phyloP scores from a whole-genome alignment of 2,888 invertebrate genomes.

The Biston betularia region DNA sequence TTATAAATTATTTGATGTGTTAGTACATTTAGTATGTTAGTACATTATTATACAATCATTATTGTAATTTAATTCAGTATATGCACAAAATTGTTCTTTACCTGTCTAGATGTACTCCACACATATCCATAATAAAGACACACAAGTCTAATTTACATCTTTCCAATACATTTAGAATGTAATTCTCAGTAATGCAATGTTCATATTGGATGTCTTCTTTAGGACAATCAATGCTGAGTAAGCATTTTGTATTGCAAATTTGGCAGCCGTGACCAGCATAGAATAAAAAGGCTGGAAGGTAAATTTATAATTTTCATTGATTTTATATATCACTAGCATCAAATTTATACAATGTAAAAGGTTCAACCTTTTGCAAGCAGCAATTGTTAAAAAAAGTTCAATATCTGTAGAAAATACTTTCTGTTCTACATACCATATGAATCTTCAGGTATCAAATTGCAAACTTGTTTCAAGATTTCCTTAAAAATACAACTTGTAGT shows the following conservation, averaged over 20 bases:
- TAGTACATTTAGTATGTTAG: no score
- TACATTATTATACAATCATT: no score
- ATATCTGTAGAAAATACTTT: background rate
- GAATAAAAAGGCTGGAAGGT: constrained; percentile 79
- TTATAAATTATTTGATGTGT: no score
- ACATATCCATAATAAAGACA: constrained; percentile 86
- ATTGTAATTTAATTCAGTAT: no score
- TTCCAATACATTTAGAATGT: constrained; percentile 71
- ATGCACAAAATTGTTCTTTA: constrained; percentile 42
- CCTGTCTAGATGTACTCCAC: constrained; percentile 79
- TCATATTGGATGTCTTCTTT: constrained; percentile 64
- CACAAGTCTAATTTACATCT: constrained; percentile 77
- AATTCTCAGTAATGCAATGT: constrained; percentile 81
- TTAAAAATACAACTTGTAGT: constrained; percentile 61
- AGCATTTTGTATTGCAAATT: constrained; percentile 78
- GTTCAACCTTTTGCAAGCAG: background rate
- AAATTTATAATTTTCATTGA: no score
- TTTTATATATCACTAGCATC: no score
- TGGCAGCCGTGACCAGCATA: constrained; percentile 87
- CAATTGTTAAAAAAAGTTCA: background rate
- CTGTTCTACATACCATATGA: constrained; percentile 74
- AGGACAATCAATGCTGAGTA: constrained; percentile 81
- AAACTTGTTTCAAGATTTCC: constrained; percentile 57
- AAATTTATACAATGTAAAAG: background rate
- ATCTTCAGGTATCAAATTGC: constrained; percentile 66